Conservation (phyloP, 2,113 vertebrate species). For the Merops nubicus region DNA sequence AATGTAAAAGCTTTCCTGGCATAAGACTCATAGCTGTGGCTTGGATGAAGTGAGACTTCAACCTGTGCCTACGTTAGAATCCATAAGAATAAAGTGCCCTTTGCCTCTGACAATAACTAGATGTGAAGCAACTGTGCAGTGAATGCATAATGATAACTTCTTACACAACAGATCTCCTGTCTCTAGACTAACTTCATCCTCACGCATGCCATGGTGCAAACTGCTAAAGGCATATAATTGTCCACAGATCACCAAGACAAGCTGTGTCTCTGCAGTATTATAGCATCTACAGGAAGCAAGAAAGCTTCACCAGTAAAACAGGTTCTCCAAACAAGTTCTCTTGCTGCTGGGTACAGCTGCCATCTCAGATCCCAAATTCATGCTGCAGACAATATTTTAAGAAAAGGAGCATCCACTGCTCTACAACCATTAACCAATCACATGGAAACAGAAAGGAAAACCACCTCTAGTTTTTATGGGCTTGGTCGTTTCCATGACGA, state of each 20-base stretch:
- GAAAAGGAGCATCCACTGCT: neutral
- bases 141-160: neutral
- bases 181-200: neutral
- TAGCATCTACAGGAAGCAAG: neutral
- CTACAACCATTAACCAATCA: neutral
- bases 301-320: neutral
- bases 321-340: neutral
- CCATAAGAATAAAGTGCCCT: neutral
- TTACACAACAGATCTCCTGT: neutral
- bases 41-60: neutral
- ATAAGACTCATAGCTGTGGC: neutral
- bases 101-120: neutral
- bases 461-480: neutral
- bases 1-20: neutral
- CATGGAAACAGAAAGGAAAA: neutral
- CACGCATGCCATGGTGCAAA: neutral
- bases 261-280: neutral
- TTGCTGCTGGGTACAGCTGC: neutral
- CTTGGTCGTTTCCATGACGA: neutral
- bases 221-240: neutral
- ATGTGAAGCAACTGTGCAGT: neutral
- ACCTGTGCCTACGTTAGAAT: neutral
- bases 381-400: neutral
- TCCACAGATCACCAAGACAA: neutral
- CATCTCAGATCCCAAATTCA: neutral